These are phyloP conservation scores for Megalopta genalis DNA, from an alignment of 1,140 invertebrate species.

Conservation along the genomic window DNA sequence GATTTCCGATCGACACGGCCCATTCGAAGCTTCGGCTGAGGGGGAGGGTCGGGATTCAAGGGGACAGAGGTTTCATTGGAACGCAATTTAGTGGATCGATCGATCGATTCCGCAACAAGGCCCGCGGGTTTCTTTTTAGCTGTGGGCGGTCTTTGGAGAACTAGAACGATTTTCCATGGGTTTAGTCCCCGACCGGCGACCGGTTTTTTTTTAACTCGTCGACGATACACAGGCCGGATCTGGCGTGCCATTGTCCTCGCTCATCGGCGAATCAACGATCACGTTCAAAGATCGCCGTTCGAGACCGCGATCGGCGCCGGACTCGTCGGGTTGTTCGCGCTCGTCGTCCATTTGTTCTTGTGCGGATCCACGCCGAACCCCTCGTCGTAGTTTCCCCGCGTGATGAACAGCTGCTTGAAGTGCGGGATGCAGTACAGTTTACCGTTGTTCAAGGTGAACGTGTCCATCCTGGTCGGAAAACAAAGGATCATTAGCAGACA, in stretches of 20 bases:
- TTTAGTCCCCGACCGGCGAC: not conserved
- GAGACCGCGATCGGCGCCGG: constrained; percentile 71
- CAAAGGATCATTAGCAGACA: not conserved
- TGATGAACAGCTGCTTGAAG: constrained; percentile 90
- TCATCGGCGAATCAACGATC: constrained; percentile 60
- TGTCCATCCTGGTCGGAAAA: constrained; percentile 84
- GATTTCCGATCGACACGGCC: not conserved
- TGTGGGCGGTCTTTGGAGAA: constrained; percentile 17
- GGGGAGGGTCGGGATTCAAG: no score
- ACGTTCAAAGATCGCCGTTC: constrained; percentile 76
- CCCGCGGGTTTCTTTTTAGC: not conserved
- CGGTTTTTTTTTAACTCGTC: not conserved
- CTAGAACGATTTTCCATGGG: constrained; percentile 18
- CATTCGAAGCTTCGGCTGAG: not conserved
- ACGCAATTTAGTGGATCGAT: constrained; percentile 9
- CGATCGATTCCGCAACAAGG: not conserved
- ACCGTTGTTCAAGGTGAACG: constrained; percentile 88
- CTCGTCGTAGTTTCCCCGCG: constrained; percentile 92
- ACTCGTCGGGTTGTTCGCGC: constrained; percentile 57
- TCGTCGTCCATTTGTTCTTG: constrained; percentile 82
- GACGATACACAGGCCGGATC: not conserved
- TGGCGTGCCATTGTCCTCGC: not conserved
- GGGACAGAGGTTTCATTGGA: not conserved
- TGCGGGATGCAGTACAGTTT: constrained; percentile 89
- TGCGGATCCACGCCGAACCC: constrained; percentile 86